Evolutionary conservation across 2,797 vertebrate species (phyloP).

Genomic region (Anguilla marmorata): DNA sequence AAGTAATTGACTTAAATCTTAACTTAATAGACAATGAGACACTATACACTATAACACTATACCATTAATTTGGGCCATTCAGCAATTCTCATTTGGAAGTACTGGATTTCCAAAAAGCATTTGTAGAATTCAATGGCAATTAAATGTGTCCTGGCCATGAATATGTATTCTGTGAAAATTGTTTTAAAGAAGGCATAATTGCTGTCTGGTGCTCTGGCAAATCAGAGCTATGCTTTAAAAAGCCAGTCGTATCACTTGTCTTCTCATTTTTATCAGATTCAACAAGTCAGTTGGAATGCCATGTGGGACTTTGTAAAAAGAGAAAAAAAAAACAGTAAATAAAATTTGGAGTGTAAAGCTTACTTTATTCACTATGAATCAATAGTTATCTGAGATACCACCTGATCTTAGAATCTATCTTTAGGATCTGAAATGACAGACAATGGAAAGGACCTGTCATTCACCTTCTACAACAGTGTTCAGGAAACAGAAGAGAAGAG

Average conservation of each 20-base stretch:
- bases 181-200: conserved; percentile 1
- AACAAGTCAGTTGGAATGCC: not conserved
- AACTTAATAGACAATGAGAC: not conserved
- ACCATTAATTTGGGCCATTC: not conserved
- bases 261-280: conserved; percentile 16
- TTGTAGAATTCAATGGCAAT: conserved; percentile 3
- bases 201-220: not conserved
- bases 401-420: conserved; percentile 16
- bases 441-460: conserved; percentile 50
- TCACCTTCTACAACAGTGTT: conserved; percentile 52
- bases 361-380: not conserved
- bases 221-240: conserved; percentile 13
- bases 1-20: not conserved
- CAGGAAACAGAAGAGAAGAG: conserved; percentile 43
- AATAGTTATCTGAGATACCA: not conserved
- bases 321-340: not conserved
- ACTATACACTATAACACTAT: not conserved
- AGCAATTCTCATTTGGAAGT: not conserved
- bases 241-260: not conserved
- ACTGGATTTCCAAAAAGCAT: not conserved
- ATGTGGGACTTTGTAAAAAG: not conserved
- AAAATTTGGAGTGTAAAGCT: not conserved
- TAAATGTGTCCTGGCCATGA: conserved; percentile 4
- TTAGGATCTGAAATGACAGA: conserved; percentile 41
- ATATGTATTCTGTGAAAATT: conserved; percentile 10